Conservation (phyloP, 2,113 vertebrate genomes). For the Turnix velox region DNA sequence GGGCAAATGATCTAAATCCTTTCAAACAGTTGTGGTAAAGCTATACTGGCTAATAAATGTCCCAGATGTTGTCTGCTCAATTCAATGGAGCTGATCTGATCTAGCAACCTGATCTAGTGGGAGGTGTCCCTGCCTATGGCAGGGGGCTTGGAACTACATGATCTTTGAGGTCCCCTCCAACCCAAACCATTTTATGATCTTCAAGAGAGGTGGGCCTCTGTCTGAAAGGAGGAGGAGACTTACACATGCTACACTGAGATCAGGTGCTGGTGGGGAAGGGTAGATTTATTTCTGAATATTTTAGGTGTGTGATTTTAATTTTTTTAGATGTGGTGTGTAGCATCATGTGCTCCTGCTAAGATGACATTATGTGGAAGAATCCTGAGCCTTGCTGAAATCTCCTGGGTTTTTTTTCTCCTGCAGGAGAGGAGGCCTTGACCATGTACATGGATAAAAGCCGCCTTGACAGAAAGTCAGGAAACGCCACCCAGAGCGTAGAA, state of each 20-base stretch:
- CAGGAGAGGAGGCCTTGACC: slow-evolving; percentile 97
- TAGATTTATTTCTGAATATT: not conserved
- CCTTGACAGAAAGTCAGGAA: slow-evolving; percentile 91
- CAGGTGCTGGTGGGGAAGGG: not conserved
- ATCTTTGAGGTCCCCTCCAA: no score
- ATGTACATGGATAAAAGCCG: slow-evolving; percentile 99
- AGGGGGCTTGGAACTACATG: no score
- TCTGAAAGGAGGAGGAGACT: not conserved
- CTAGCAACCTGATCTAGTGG: no score
- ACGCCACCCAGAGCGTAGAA: slow-evolving; percentile 92
- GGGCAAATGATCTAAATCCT: not conserved
- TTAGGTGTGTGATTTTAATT: not conserved
- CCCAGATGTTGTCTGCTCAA: not conserved
- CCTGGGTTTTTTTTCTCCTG: not conserved
- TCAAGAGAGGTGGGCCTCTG: not conserved
- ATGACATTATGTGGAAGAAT: not conserved
- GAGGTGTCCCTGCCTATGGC: no score
- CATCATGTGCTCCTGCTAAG: not conserved
- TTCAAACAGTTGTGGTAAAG: not conserved
- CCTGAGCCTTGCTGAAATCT: not conserved
- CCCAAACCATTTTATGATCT: no score
- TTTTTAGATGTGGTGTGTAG: not conserved
- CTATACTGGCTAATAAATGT: not conserved
- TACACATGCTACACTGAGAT: rapidly evolving
- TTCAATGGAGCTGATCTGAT: not conserved